Evolutionary conservation across 2,113 vertebrate species (phyloP).

Genomic region (Capreolus pygargus): DNA sequence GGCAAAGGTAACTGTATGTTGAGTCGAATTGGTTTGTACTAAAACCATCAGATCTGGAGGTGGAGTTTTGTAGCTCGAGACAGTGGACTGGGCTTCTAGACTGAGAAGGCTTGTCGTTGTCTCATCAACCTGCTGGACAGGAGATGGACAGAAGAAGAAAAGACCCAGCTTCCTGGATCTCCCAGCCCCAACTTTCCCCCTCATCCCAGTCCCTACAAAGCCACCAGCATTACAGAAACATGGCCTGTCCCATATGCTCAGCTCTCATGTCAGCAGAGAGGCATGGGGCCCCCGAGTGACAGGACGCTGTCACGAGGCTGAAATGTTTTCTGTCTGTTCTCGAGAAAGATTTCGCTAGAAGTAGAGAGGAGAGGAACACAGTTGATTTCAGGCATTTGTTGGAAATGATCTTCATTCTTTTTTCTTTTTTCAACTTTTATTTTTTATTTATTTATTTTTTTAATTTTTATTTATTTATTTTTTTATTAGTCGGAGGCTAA

Average conservation of each 20-base stretch:
- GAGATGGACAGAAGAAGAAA: neutral
- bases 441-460: too few relatives aligned
- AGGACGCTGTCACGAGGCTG: slow-evolving; percentile 73
- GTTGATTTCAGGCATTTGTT: slow-evolving; percentile 49
- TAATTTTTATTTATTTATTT: too few relatives aligned
- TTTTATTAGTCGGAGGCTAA: too few relatives aligned
- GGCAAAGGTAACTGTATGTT: neutral
- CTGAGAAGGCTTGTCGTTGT: neutral
- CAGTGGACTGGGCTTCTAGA: neutral
- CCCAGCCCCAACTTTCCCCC: slow-evolving; percentile 34
- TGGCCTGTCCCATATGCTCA: slow-evolving; percentile 59
- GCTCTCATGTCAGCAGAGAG: slow-evolving; percentile 72
- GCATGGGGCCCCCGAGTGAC: slow-evolving; percentile 69
- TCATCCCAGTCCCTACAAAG: slow-evolving; percentile 60
- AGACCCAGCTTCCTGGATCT: slow-evolving; percentile 34
- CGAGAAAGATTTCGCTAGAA: slow-evolving; percentile 49
- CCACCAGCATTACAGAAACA: slow-evolving; percentile 39
- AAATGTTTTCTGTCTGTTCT: slow-evolving; percentile 70
- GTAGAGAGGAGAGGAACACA: neutral
- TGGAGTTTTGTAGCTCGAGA: neutral
- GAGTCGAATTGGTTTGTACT: neutral
- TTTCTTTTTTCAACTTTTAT: too few relatives aligned
- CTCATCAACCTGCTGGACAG: neutral
- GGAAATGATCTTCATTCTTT: slow-evolving; percentile 26
- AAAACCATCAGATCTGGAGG: neutral